Evolutionary conservation across 2,113 vertebrate genomes (phyloP).

Genomic region (Pogonocichla stellata): DNA sequence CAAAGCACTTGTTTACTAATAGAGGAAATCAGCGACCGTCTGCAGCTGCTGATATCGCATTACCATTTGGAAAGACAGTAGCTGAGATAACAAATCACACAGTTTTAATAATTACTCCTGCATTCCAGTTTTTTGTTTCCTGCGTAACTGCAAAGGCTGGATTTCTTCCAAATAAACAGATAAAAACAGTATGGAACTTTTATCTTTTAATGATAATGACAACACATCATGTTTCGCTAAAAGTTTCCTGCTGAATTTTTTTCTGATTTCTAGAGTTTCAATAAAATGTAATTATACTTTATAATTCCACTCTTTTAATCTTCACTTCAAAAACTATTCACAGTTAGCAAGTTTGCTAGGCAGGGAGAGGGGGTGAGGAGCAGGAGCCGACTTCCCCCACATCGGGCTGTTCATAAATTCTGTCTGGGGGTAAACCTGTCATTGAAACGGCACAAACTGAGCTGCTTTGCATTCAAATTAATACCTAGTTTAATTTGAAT

Average conservation of each 20-base stretch:
- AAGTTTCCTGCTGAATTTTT: conserved; percentile 83
- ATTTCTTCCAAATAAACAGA: conserved; percentile 86
- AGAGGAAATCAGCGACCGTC: conserved; percentile 80
- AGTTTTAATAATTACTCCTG: conserved; percentile 88
- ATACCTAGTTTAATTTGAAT: conserved; percentile 82
- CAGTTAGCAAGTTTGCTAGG: conserved; percentile 72
- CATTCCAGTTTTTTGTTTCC: conserved; percentile 82
- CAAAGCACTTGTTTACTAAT: conserved; percentile 91
- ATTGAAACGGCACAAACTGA: conserved; percentile 69
- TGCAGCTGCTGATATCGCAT: conserved; percentile 88
- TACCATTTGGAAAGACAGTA: conserved; percentile 88
- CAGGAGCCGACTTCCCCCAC: conserved; percentile 16
- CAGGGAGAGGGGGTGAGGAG: conserved; percentile 48
- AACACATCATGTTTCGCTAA: conserved; percentile 82
- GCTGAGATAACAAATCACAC: conserved; percentile 86
- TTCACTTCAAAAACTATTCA: conserved; percentile 80
- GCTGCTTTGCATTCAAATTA: conserved; percentile 84
- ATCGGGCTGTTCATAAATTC: conserved; percentile 58
- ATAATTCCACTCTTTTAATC: conserved; percentile 82
- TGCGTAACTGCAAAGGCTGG: conserved; percentile 82
- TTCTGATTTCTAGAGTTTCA: conserved; percentile 79
- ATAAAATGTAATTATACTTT: conserved; percentile 86
- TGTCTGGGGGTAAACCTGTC: conserved; percentile 74
- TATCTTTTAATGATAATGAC: conserved; percentile 87
- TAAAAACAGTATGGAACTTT: conserved; percentile 88